Conservation (phyloP, 1,140 invertebrate genomes). For the Polypedilum pembai region DNA sequence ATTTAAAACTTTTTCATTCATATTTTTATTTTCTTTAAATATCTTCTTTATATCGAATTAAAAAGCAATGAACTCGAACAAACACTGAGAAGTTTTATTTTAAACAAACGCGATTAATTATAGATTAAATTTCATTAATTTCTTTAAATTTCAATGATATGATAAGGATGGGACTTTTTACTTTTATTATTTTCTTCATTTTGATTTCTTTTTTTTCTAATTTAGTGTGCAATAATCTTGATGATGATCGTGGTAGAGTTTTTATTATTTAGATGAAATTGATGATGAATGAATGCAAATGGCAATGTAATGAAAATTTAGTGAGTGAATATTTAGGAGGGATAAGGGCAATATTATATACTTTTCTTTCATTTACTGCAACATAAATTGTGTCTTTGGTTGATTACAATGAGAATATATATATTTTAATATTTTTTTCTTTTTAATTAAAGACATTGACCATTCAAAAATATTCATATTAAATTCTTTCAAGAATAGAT, state of each 20-base stretch:
- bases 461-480: neutral
- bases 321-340: too few relatives aligned
- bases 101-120: conserved; percentile 19
- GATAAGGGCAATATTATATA: too few relatives aligned
- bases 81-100: conserved; percentile 18
- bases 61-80: conserved; percentile 12
- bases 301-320: too few relatives aligned
- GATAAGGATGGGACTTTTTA: conserved; percentile 7
- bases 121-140: neutral
- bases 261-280: neutral
- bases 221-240: neutral
- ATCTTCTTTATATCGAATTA: neutral
- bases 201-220: neutral
- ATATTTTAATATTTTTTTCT: neutral
- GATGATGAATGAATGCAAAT: neutral
- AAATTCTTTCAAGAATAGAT: too few relatives aligned
- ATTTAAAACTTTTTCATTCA: neutral
- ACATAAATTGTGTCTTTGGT: neutral
- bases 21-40: neutral
- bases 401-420: conserved; percentile 8
- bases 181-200: neutral
- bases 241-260: too few relatives aligned
- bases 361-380: neutral
- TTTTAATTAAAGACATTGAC: conserved; percentile 8
- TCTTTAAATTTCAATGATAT: conserved; percentile 8